Percentiles rank a stretch among this genome's conserved stretches.
phyloP scores from a whole-genome alignment of 1,140 invertebrate genomes.

The Eueides isabella region DNA sequence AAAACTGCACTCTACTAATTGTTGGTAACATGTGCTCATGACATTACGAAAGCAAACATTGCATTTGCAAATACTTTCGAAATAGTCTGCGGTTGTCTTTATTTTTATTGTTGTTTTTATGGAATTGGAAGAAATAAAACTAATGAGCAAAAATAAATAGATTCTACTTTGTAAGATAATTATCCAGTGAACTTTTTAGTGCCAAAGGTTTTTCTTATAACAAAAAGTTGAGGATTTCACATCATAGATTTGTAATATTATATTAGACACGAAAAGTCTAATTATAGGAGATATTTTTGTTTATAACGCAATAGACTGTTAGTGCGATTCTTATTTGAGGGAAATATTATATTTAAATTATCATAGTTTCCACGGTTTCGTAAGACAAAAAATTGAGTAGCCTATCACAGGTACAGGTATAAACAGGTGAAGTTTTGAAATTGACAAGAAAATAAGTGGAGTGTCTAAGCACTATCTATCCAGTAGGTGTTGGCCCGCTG shows the following conservation, averaged over 20 bases:
- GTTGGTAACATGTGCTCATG: slow-evolving; percentile 35
- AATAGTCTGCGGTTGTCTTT: slow-evolving; percentile 31
- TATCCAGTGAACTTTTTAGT: neutral
- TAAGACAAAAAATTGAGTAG: neutral
- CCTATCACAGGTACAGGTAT: no score
- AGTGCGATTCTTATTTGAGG: neutral
- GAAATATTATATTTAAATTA: neutral
- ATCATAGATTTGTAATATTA: neutral
- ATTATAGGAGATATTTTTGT: no score
- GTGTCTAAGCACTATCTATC: no score
- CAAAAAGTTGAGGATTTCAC: neutral
- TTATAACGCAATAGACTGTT: neutral
- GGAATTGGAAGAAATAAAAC: neutral
- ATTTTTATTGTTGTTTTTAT: slow-evolving; percentile 15
- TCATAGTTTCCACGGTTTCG: no score
- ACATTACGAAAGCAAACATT: slow-evolving; percentile 38
- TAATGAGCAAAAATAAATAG: slow-evolving; percentile 14
- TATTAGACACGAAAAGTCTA: no score
- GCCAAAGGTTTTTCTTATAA: neutral
- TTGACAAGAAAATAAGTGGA: no score
- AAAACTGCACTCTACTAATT: slow-evolving; percentile 38
- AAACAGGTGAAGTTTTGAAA: neutral
- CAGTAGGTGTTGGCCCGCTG: no score
- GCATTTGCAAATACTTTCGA: slow-evolving; percentile 36
- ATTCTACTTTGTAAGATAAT: neutral